Conservation (phyloP, 2,113 vertebrate genomes). For the Myxocyprinus asiaticus region DNA sequence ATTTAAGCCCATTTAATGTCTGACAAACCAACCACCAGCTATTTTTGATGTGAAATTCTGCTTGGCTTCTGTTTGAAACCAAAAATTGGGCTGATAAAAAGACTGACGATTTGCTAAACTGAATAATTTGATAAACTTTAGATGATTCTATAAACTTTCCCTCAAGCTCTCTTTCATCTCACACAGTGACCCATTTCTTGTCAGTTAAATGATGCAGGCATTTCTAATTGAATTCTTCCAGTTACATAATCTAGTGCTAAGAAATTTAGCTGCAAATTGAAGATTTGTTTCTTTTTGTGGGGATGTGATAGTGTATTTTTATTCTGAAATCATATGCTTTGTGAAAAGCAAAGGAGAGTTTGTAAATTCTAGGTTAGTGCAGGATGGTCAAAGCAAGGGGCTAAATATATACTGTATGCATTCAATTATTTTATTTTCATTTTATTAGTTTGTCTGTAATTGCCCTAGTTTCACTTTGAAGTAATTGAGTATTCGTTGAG, state of each 20-base stretch:
- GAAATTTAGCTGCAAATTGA: neutral
- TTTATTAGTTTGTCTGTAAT: neutral
- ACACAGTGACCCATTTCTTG: neutral
- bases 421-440: neutral
- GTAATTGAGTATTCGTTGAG: too few species aligned
- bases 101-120: too few species aligned
- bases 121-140: too few species aligned
- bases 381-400: neutral
- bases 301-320: neutral
- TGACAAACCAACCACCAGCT: neutral
- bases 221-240: constrained; percentile 58
- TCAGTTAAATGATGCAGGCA: constrained; percentile 25
- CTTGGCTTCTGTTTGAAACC: too few species aligned
- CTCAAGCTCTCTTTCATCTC: neutral
- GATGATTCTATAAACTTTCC: too few species aligned
- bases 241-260: neutral
- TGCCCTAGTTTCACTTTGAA: neutral
- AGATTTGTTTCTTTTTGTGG: neutral
- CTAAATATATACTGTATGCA: neutral
- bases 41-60: too few species aligned
- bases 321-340: neutral
- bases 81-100: too few species aligned
- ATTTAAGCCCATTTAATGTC: neutral
- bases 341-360: neutral
- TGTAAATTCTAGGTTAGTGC: neutral